These are phyloP conservation scores for Mesitornis unicolor DNA, from an alignment of 2,113 vertebrate genomes.

Conservation along the genomic window DNA sequence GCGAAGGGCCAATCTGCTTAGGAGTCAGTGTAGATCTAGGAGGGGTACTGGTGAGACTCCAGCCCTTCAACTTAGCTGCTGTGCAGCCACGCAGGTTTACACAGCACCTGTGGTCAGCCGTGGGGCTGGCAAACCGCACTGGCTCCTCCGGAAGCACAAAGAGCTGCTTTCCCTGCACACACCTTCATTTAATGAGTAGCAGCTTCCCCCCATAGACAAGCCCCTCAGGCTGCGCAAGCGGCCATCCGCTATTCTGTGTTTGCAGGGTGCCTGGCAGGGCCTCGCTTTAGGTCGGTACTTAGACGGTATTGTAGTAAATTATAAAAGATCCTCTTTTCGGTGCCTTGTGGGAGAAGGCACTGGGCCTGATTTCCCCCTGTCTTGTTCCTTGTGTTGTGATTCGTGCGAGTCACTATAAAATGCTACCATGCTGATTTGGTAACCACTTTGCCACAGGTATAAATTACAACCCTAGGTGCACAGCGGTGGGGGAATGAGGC, in stretches of 20 bases:
- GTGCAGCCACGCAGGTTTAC: background rate
- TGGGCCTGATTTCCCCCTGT: background rate
- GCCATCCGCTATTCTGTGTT: background rate
- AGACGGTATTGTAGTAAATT: conserved; percentile 13
- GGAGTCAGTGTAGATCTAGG: background rate
- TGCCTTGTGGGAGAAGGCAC: conserved; percentile 9
- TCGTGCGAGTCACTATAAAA: background rate
- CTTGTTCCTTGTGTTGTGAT: background rate
- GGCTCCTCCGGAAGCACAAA: background rate
- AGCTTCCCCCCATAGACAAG: background rate
- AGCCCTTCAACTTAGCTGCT: background rate
- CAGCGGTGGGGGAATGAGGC: conserved; percentile 31
- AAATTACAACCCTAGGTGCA: conserved; percentile 38
- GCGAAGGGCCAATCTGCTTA: background rate
- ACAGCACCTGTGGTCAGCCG: background rate
- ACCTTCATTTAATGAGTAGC: conserved; percentile 21
- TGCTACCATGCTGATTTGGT: conserved; percentile 36
- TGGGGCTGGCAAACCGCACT: background rate
- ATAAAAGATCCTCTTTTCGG: conserved; percentile 48
- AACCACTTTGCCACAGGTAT: conserved; percentile 33
- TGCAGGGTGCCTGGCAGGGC: conserved; percentile 11
- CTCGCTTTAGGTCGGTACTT: background rate
- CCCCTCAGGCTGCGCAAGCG: background rate
- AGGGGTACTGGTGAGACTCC: background rate
- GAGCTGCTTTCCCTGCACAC: background rate